A percentile compares a stretch with the other conserved stretches of the same genome.
Conservation (phyloP, 2,113 vertebrate species). For the Scolopax mira region DNA sequence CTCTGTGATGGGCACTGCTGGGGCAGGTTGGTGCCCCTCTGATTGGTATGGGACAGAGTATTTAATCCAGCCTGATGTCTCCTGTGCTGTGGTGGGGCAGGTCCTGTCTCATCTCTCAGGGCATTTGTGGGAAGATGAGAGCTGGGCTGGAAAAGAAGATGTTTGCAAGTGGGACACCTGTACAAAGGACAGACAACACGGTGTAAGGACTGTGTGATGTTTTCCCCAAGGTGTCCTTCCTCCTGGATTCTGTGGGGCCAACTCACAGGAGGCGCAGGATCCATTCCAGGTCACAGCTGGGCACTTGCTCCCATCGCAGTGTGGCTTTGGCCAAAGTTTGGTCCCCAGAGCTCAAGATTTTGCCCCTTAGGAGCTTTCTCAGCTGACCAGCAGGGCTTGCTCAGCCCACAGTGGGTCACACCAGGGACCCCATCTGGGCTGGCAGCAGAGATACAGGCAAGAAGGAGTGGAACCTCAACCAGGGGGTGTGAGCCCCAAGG, state of each 20-base stretch:
- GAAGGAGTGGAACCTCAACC: not conserved
- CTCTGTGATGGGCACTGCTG: not conserved
- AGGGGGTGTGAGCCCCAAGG: accelerated
- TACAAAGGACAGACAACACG: accelerated
- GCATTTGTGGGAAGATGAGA: not conserved
- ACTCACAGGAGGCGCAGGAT: not conserved
- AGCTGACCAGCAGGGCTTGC: accelerated
- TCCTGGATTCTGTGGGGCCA: not conserved
- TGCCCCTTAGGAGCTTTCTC: not conserved
- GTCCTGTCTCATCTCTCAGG: not conserved
- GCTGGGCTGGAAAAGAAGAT: not conserved
- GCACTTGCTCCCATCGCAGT: accelerated
- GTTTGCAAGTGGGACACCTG: not conserved
- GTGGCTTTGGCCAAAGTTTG: not conserved
- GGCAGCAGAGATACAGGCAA: not conserved
- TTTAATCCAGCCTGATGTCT: not conserved
- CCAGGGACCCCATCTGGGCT: not conserved
- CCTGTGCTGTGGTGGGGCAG: not conserved
- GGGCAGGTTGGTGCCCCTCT: not conserved
- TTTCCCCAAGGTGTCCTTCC: not conserved
- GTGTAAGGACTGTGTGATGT: not conserved
- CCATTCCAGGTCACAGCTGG: not conserved
- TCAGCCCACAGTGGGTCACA: accelerated
- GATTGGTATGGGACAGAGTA: not conserved
- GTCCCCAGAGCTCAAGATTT: not conserved